Evolutionary conservation across 2,113 vertebrate species (phyloP), one percentile per base, ranked within the genome.

Genomic region (Odocoileus virginianus): DNA sequence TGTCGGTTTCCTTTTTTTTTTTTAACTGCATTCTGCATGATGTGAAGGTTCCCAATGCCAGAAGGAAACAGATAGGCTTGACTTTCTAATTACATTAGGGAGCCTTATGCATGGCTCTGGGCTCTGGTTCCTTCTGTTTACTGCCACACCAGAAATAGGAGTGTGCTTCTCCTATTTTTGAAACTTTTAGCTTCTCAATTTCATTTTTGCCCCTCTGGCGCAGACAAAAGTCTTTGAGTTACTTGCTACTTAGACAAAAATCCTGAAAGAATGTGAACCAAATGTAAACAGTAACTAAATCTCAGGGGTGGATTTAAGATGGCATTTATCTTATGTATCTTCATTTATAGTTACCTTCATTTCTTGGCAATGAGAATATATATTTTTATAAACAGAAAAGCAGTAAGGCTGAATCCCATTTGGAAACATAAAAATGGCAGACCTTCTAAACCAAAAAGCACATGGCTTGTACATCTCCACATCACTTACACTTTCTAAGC

Each of bases 81-180:
- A 58, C 91, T 97, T 87, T 87, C 67, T 98, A 96, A 98, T 95
- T 91, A 50, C 93, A 76, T 97, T 96, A 97, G 96, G 86, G 96
- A 93, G 61, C 50, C 43, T 87, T 33, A 50, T 7, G 83, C 4
- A 3, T 84, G 91, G 89, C 97, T 93, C 95, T 87, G 96, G 95
- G 93, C 93, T 95, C 82, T 12, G 21, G 52, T 74, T 43, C 60
- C 91, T 87, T 74, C 21, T 33, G 55, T 78, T 89, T 89, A 95
- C 91, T 97, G 71, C 89, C 71, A 15, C 55, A 93, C 89, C 83
- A 94, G 86, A 95, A 95, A 84, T 33, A 79, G 61, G 27, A 98
- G 91, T 91, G 58, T 89, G 91, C 91, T 64, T 90, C 85, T 93
- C 86, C 89, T 95, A 89, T 89, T 98, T 97, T 97, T 96, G 96